Evolutionary conservation across 35 echinoderm and acorn worm genomes (phyloP), one percentile per base, ranked within the genome.

Genomic region (Anneissia japonica): DNA sequence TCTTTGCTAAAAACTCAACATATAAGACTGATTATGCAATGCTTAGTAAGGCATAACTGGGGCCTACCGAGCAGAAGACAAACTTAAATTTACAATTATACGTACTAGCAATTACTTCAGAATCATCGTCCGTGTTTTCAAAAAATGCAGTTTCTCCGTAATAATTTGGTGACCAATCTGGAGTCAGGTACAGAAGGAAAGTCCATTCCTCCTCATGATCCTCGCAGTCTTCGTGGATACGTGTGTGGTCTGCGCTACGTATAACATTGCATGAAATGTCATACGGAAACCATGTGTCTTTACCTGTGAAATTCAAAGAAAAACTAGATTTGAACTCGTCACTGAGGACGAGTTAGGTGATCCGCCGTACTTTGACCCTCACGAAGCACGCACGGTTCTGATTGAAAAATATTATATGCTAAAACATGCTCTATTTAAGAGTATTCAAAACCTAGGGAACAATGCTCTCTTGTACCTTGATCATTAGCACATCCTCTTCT

Each of bases 221-320:
- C 38, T 91, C 91, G 36, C 95, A 97, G 64, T 97, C 95, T 32
- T 93, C 81, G 38, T 97, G 95, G 56, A 90, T 91, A 26, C 88
- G 84, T 23, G 95, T 97, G 80, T 88, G 73, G 86, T 97, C 91
- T 28, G 84, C 90, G 5, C 85, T 74, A 55, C 95, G 83, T 30
- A 97, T 87, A 9, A 93, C 32, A 79, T 97, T 97, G 74, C 95
- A 97, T 9, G 91, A 45, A 28, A 97, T 45, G 38, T 97, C 95
- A 46, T 97, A 97, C 0, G 95, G 95, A 64, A 90, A 91, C 95
- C 95, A 97, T 11, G 34, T 32, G 39, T 94, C 76, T 7, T 45
- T 90, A 38, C 92, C 88, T 94, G 76, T 35, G 39, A 29, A 38
- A 17, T 31, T 38, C 19, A 46, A 45, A 64, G 86, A 4, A 86